These are phyloP conservation scores for Potamarius usumacintae DNA, from an alignment of 2,113 vertebrate species.

Conservation along the genomic window DNA sequence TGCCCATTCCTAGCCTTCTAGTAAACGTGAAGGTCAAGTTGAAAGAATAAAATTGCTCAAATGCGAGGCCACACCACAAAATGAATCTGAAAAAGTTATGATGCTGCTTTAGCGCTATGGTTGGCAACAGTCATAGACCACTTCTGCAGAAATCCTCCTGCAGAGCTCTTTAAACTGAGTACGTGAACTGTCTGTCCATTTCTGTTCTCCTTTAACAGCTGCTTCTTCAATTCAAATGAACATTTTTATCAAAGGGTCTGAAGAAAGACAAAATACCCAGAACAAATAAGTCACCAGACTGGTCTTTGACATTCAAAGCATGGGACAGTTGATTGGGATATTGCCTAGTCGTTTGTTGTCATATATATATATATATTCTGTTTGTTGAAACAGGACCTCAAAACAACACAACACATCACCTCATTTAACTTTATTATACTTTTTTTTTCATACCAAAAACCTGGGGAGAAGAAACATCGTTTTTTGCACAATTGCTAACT, in stretches of 20 bases:
- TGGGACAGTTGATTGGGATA: constrained; percentile 62
- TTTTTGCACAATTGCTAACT: constrained; percentile 70
- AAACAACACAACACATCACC: constrained; percentile 84
- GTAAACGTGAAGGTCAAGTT: constrained; percentile 35
- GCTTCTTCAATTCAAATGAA: constrained; percentile 71
- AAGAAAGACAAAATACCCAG: constrained; percentile 58
- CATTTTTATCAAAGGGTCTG: constrained; percentile 63
- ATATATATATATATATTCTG: constrained; percentile 75
- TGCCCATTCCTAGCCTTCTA: background rate
- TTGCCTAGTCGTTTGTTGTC: constrained; percentile 69
- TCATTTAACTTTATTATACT: constrained; percentile 73
- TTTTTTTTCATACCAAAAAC: constrained; percentile 75
- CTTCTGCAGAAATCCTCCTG: constrained; percentile 64
- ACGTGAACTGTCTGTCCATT: constrained; percentile 61
- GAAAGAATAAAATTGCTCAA: constrained; percentile 20
- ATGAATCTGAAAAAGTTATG: constrained; percentile 27
- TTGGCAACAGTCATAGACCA: constrained; percentile 72
- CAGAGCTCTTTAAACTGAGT: constrained; percentile 61
- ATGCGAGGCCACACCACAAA: constrained; percentile 47
- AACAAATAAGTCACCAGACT: constrained; percentile 58
- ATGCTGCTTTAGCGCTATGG: constrained; percentile 74
- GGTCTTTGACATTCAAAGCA: constrained; percentile 75
- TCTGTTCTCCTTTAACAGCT: constrained; percentile 62
- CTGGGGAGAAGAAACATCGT: constrained; percentile 79
- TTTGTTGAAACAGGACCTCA: constrained; percentile 83